Base-by-base conservation (phyloP, 2,797 vertebrate genomes). In the Sebastiscus albofasciatus region DNA sequence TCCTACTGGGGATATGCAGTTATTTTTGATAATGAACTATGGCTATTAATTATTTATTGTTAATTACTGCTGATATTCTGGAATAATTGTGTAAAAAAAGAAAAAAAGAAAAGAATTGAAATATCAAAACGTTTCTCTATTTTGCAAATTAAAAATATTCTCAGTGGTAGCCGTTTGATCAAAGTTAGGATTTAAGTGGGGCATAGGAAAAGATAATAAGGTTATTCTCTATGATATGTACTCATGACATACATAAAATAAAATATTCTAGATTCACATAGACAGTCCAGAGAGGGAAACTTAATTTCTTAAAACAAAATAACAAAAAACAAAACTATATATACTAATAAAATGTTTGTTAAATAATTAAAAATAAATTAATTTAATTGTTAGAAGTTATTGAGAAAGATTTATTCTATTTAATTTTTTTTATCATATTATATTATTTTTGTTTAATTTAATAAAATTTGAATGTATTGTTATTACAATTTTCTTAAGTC, bases 11-110 rank as follows among this genome's bases (percentile, higher is more conserved):
- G 3, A 80, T 56, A 26, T 49, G 36, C 13, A 29, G 22, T 72
- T 82, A 66, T 80, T 85, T 67, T 60, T 74, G 8, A 55, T 39
- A 69, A 76, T 72, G 39, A 74, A 67, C 76, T 73, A 1, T 33
- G 5, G 5, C 18, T 49, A 24, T 75, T 54, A 49, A 71, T 65
- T 67, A 62, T 76, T 68, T 24, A 65, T 29, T 61, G 20, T 31
- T 33, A 6, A 67, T 72, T 56, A 20, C 18, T 42, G n/a, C 31
- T 39, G 11, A 42, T 71, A 62, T 9, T 46, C 1, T 39, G 4
- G 4, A 64, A 16, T 62, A 33, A 26, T 9, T 20, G 20, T 26
- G 3, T 34, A 24, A 60, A 64, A 4, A 52, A 18, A 24, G 24
- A 24, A 52, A 18, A 13, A 59, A 61, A 36, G 0, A 8, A 12